Evolutionary conservation across 2,888 invertebrate genomes (phyloP), one percentile per base, ranked within the genome.

Genomic region (Mythimna ferrago): DNA sequence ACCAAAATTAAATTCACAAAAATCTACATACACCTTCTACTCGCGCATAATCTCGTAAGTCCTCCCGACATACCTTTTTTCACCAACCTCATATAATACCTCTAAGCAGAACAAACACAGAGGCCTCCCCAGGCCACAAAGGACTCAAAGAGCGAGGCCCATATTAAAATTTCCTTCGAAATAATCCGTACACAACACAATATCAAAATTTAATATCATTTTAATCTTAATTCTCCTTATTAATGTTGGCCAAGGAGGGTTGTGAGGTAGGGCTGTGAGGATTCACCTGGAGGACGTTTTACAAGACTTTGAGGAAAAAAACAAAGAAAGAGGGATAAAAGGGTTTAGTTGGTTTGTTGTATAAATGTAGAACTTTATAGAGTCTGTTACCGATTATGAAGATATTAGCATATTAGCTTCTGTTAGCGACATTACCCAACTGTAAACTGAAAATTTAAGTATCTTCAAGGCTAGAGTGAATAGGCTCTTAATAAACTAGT

Each of bases 201-300:
- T 95, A 95, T 96, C 94, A 96, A 95, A 96, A 95, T 96, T 96
- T 96, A 96, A 96, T 96, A 96, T 96, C 93, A 95, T 95, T 95
- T 95, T 96, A 96, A 96, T 96, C 96, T 96, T 95, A 95, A 95
- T 95, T 93, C 95, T 93, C 89, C 95, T 96, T 96, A 95, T 95
- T 95, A 96, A 94, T 93, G 93, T 92, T 92, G 89, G 91, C 94
- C 90, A 91, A 94, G 93, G 93, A 94, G 94, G 94, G 94, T 90
- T 89, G 89, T 66, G 72, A 4, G 80, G 85, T 81, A 86, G 86
- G 86, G 86, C 57, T 86, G 87, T 26, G 21, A 21, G 14, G n/a
- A 35, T 68, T 38, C 83, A 75, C 84, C 80, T 80, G 79, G 35
- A 14, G 26, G 0, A 51, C n/a, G 14, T 58, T 53, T 71, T 41